Base-by-base conservation (phyloP, 2,797 vertebrate genomes). In the Epinephelus malabaricus region DNA sequence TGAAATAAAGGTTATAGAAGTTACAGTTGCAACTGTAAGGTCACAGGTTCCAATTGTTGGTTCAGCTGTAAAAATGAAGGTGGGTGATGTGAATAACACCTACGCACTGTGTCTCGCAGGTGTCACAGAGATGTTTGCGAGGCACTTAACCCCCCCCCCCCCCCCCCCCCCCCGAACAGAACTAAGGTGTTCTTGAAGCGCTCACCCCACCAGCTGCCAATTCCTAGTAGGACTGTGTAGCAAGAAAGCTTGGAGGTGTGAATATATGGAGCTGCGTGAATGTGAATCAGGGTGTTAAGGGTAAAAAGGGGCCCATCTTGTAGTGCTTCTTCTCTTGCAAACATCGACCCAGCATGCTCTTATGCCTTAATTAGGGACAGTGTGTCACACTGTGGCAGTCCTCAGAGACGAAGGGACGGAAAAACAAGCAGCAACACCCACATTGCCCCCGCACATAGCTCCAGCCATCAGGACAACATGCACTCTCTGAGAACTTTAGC, bases 301-400 rank as follows among this genome's bases (percentile, higher is more conserved):
- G 3, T 15, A 5, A 5, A 38, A 49, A 67, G 30, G 46, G 11
- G 6, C n/a, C 14, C n/a, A 67, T 66, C n/a, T 69, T 60, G 49
- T 82, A 23, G 21, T 51, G 40, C 14, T 63, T 47, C 17, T 66
- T n/a, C n/a, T 75, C 65, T 60, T 34, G 51, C 55, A 84, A 81
- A 78, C 76, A 85, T 76, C 15, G 17, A 78, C 77, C 72, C 47
- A 69, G 30, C 51, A 59, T 58, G 80, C 75, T 75, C 38, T 66
- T 77, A n/a, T 27, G 61, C 56, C 56, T 81, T 89, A 89, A 89
- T 89, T 84, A 77, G 62, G 53, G 50, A 74, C 67, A 75, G 10
- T n/a, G n/a, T 83, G 67, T 75, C 69, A 79, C 53, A 75, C 34
- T 19, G 56, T 40, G 55, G 30, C 2, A 3, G 59, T 82, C 87